Evolutionary conservation across 1,140 invertebrate genomes (phyloP).

Genomic region (Dysdera silvatica): DNA sequence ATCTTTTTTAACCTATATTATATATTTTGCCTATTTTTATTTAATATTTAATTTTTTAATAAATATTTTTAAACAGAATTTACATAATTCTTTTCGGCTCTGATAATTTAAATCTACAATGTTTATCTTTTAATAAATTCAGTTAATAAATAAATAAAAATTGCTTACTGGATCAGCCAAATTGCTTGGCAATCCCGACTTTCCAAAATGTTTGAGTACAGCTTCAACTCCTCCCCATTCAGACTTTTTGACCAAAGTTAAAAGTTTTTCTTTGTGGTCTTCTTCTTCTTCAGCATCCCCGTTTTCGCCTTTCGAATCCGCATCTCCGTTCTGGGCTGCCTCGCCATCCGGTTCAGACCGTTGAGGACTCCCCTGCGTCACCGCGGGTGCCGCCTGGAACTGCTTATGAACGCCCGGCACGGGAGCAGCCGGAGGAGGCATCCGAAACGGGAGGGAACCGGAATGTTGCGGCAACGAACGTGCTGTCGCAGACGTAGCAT

Average conservation of each 20-base stretch:
- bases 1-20: too few species aligned
- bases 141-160: background rate
- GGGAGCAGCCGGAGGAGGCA: background rate
- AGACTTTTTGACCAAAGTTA: slow-evolving; percentile 12
- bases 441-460: background rate
- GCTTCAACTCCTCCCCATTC: slow-evolving; percentile 21
- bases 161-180: slow-evolving; percentile 19
- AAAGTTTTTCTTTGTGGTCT: slow-evolving; percentile 10
- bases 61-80: too few species aligned
- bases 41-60: too few species aligned
- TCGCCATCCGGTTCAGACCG: slow-evolving; percentile 18
- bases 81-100: too few species aligned
- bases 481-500: background rate
- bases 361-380: background rate
- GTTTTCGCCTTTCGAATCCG: too few species aligned
- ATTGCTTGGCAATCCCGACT: slow-evolving; percentile 17
- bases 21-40: too few species aligned
- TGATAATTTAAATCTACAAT: too few species aligned
- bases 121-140: too few species aligned
- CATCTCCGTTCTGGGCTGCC: background rate
- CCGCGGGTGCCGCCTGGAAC: background rate
- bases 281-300: slow-evolving; percentile 13
- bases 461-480: background rate
- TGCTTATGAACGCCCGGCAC: background rate
- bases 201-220: slow-evolving; percentile 22